Evolutionary conservation across 2,797 vertebrate genomes (phyloP).

Genomic region (Protonibea diacanthus): DNA sequence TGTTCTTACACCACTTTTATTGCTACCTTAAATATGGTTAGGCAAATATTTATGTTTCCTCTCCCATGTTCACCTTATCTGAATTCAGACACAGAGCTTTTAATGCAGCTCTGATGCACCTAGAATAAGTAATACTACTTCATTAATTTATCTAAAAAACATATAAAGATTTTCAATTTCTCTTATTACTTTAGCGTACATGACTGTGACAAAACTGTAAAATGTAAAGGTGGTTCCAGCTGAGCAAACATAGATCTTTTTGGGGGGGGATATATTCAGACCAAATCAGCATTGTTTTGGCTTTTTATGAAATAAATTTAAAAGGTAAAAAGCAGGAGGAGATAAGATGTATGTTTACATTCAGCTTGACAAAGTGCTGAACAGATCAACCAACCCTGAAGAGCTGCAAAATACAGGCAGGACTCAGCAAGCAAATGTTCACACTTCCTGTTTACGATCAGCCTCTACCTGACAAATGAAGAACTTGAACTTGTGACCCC

Average conservation of each 20-base stretch:
- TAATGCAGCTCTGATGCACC: background rate
- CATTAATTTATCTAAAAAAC: no score
- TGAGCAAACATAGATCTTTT: no score
- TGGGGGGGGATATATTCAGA: no score
- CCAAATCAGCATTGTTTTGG: no score
- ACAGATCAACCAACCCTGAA: background rate
- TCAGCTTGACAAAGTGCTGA: background rate
- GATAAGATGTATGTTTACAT: background rate
- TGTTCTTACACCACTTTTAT: background rate
- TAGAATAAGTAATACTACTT: no score
- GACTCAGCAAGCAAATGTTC: background rate
- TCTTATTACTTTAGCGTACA: background rate
- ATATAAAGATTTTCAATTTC: background rate
- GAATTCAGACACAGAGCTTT: background rate
- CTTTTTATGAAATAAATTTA: background rate
- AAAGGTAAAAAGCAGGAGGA: background rate
- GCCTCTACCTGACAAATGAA: background rate
- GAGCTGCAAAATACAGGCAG: background rate
- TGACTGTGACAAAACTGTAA: background rate
- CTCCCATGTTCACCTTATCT: background rate
- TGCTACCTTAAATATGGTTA: no score
- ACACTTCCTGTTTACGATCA: constrained; percentile 29
- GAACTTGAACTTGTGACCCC: constrained; percentile 35
- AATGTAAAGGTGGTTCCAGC: no score
- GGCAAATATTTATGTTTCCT: background rate